A percentile compares a stretch with the other conserved stretches of the same genome.
Conservation (phyloP, 2,888 invertebrate species). For the Graphium colonna region DNA sequence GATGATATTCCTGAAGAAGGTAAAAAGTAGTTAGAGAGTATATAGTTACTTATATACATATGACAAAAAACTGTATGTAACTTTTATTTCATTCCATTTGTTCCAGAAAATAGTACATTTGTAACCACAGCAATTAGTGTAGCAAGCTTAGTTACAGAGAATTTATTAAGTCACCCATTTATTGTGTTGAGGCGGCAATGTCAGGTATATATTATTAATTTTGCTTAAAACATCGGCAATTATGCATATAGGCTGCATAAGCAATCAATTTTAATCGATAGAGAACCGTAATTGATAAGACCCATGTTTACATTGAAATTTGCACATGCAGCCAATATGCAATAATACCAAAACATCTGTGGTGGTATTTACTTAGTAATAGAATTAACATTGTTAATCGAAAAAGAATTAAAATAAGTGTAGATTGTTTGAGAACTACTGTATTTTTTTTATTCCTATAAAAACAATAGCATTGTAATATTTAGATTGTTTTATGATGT, state of each 20-base stretch:
- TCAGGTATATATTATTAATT: constrained; percentile 88
- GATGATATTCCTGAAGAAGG: constrained; percentile 70
- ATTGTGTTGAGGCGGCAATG: constrained; percentile 95
- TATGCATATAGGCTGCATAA: too few relatives aligned
- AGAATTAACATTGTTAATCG: not conserved
- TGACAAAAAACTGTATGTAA: too few relatives aligned
- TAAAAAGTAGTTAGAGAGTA: constrained; percentile 30
- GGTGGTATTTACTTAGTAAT: constrained; percentile 86
- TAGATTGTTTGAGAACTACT: too few relatives aligned
- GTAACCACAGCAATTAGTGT: constrained; percentile 90
- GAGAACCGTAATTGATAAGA: too few relatives aligned
- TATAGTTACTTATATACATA: not conserved
- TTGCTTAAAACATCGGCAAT: too few relatives aligned
- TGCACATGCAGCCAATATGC: constrained; percentile 63
- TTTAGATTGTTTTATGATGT: too few relatives aligned
- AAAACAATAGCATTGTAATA: not conserved
- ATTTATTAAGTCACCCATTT: constrained; percentile 95
- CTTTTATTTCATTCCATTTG: constrained; percentile 1
- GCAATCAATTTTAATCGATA: too few relatives aligned
- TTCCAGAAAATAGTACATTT: constrained; percentile 79
- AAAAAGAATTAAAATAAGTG: not conserved
- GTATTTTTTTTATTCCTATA: not conserved
- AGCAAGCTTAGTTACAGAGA: constrained; percentile 92
- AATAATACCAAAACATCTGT: too few relatives aligned
- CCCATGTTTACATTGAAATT: too few relatives aligned